phyloP scores from a whole-genome alignment of 2,888 invertebrate species.

The Eilema depressum region DNA sequence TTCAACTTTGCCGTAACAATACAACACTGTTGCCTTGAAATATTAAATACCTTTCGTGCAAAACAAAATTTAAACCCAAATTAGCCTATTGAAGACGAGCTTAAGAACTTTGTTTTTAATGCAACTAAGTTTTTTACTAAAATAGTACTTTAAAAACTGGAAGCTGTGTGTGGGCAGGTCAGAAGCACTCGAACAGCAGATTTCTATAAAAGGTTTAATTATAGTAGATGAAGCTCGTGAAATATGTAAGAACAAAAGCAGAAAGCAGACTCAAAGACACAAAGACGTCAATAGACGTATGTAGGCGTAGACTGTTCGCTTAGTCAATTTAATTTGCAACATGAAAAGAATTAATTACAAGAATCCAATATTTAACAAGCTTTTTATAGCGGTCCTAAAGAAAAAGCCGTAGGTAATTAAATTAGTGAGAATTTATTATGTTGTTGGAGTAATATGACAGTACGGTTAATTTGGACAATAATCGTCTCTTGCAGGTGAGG shows the following conservation, averaged over 20 bases:
- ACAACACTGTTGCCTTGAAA: neutral
- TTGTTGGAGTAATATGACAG: neutral
- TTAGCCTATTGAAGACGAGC: neutral
- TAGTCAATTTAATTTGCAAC: neutral
- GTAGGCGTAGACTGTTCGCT: too few species aligned
- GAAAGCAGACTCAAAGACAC: neutral
- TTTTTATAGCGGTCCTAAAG: slow-evolving; percentile 15
- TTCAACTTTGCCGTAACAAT: neutral
- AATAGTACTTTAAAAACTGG: neutral
- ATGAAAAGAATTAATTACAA: neutral
- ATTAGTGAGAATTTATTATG: slow-evolving; percentile 7
- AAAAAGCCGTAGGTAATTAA: slow-evolving; percentile 12
- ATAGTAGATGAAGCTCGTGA: neutral
- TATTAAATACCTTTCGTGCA: neutral
- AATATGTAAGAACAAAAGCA: neutral
- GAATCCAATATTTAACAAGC: slow-evolving; percentile 8
- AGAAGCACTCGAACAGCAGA: too few species aligned
- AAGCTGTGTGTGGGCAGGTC: neutral
- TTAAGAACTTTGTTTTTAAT: neutral
- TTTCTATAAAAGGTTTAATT: too few species aligned
- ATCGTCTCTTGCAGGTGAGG: too few species aligned
- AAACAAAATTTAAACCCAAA: slow-evolving; percentile 1
- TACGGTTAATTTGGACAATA: too few species aligned
- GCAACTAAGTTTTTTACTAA: neutral
- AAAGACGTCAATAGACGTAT: neutral